Percentiles rank a stretch among this genome's conserved stretches.
phyloP scores from a whole-genome alignment of 2,888 invertebrate species.

The Eristalis intricaria region DNA sequence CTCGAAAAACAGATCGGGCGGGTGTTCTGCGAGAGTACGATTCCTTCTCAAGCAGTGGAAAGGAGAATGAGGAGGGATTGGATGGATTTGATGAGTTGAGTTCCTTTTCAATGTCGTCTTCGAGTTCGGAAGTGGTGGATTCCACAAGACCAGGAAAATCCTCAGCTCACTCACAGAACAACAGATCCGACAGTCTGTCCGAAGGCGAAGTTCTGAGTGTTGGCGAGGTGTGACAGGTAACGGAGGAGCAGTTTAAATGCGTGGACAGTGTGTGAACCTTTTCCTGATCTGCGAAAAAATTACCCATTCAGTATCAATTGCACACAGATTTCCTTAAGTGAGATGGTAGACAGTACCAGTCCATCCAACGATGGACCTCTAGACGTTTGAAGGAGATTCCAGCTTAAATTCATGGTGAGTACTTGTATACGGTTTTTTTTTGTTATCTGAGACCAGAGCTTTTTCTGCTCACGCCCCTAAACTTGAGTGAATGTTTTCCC shows the following conservation, averaged over 20 bases:
- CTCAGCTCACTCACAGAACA: neutral
- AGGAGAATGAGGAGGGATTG: neutral
- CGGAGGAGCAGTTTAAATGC: neutral
- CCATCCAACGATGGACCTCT: too few relatives aligned
- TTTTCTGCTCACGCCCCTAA: too few relatives aligned
- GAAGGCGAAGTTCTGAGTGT: constrained; percentile 53
- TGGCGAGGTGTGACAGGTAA: constrained; percentile 22
- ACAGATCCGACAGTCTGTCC: constrained; percentile 14
- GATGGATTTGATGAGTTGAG: neutral
- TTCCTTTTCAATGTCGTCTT: neutral
- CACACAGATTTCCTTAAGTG: too few relatives aligned
- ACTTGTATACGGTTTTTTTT: too few relatives aligned
- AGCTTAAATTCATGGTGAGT: too few relatives aligned
- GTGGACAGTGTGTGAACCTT: neutral
- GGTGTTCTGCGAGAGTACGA: neutral
- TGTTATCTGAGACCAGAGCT: too few relatives aligned
- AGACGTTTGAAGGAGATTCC: too few relatives aligned
- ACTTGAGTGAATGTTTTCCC: too few relatives aligned
- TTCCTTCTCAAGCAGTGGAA: neutral
- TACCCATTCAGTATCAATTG: too few relatives aligned
- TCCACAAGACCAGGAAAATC: neutral
- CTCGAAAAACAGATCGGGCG: neutral
- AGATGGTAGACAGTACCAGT: too few relatives aligned
- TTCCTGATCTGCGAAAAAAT: too few relatives aligned
- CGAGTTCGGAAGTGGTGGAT: neutral